phyloP scores from a whole-genome alignment of 2,113 vertebrate species.

The Rynchops niger region DNA sequence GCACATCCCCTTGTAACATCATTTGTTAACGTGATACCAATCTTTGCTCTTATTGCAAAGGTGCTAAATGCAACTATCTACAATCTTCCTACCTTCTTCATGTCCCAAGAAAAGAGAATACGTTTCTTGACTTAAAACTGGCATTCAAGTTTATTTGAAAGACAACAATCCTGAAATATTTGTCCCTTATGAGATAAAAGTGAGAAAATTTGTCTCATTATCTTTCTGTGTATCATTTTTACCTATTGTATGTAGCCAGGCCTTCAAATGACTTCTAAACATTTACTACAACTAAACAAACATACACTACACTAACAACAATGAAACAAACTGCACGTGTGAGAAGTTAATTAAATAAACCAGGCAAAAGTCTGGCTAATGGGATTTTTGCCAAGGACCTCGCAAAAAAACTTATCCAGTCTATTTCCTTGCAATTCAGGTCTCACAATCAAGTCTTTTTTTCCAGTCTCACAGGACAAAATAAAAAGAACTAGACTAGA shows the following conservation, averaged over 20 bases:
- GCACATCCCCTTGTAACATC: not conserved
- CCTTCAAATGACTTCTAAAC: not conserved
- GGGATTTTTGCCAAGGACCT: not conserved
- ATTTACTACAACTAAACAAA: constrained; percentile 10
- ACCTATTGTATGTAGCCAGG: not conserved
- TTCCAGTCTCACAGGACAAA: not conserved
- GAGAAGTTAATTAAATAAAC: not conserved
- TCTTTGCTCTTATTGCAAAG: not conserved
- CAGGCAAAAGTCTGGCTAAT: not conserved
- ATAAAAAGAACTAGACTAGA: not conserved
- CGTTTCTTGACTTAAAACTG: not conserved
- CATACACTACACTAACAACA: not conserved
- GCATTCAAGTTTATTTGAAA: not conserved
- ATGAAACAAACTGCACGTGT: not conserved
- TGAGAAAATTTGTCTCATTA: not conserved
- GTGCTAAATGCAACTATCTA: not conserved
- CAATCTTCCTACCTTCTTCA: not conserved
- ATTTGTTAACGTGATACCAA: not conserved
- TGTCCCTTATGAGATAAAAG: not conserved
- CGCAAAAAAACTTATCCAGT: not conserved
- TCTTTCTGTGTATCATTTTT: not conserved
- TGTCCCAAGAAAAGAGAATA: not conserved
- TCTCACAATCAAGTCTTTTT: not conserved
- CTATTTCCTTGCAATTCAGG: not conserved
- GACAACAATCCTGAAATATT: not conserved